phyloP scores from a whole-genome alignment of 2,113 vertebrate species.

The Microcebus ravelobensis region DNA sequence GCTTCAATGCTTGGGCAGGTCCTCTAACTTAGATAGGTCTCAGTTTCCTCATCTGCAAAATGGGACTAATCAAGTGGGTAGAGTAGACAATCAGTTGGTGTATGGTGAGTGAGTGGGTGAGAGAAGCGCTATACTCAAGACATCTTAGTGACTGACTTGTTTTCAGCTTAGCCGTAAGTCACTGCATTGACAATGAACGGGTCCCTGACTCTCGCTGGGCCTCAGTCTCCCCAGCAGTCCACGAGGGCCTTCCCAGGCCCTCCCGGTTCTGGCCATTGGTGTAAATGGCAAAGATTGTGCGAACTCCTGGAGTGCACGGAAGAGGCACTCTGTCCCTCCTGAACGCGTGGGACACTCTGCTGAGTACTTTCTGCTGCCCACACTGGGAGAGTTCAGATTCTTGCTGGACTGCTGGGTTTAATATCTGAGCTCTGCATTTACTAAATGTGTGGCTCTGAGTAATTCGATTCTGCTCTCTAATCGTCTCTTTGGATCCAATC shows the following conservation, averaged over 20 bases:
- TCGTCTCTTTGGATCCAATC: neutral
- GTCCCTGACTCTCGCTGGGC: neutral
- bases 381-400: neutral
- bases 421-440: neutral
- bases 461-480: too few species aligned
- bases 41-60: neutral
- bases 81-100: accelerated
- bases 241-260: neutral
- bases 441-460: neutral
- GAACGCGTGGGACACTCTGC: accelerated
- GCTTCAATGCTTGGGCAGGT: neutral
- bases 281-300: neutral
- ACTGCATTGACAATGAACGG: too few species aligned
- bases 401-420: neutral
- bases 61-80: too few species aligned
- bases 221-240: neutral
- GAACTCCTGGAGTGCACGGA: accelerated
- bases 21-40: neutral
- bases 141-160: neutral
- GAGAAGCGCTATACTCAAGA: neutral
- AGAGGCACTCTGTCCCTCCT: neutral
- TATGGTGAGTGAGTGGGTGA: neutral
- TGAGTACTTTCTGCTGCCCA: accelerated
- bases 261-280: neutral
- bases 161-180: neutral